Evolutionary conservation across 23 tunicate genomes (phyloP).

Genomic region (Styela clava): DNA sequence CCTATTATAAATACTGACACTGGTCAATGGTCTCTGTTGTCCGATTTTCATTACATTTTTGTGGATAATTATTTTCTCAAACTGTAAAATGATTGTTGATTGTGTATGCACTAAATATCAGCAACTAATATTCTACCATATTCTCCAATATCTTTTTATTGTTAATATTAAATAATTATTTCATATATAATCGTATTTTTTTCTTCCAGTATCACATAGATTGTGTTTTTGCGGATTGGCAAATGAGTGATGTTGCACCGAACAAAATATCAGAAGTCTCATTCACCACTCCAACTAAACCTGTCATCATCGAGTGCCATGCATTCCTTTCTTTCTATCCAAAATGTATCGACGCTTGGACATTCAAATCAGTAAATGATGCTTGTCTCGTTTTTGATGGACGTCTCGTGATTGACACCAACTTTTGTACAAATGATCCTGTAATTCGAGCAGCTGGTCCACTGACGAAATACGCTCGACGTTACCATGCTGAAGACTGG

Average conservation of each 20-base stretch:
- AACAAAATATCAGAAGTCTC: conserved; percentile 10
- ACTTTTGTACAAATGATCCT: conserved; percentile 80
- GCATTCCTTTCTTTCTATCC: conserved; percentile 80
- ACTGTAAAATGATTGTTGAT: too few species aligned
- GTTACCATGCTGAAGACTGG: conserved; percentile 81
- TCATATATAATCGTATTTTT: too few species aligned
- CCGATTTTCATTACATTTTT: too few species aligned
- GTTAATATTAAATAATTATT: too few species aligned
- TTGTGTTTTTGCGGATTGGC: conserved; percentile 20
- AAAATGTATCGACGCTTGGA: conserved; percentile 51
- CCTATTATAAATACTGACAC: too few species aligned
- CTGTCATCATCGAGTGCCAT: conserved; percentile 44
- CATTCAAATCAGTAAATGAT: conserved; percentile 72
- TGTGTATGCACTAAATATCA: too few species aligned
- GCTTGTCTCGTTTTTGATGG: conserved; percentile 96
- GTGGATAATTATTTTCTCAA: too few species aligned
- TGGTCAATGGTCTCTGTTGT: too few species aligned
- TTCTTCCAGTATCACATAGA: conserved; percentile 19
- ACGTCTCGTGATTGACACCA: conserved; percentile 69
- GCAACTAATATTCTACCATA: too few species aligned
- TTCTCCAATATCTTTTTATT: too few species aligned
- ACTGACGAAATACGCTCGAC: conserved; percentile 81
- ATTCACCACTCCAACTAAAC: conserved; percentile 73
- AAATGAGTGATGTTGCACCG: neutral
- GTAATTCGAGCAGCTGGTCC: conserved; percentile 90